Percentiles rank a stretch among this genome's conserved stretches.
Evolutionary conservation across 2,888 invertebrate genomes (phyloP).

Genomic region (Gasteruption jaculator): DNA sequence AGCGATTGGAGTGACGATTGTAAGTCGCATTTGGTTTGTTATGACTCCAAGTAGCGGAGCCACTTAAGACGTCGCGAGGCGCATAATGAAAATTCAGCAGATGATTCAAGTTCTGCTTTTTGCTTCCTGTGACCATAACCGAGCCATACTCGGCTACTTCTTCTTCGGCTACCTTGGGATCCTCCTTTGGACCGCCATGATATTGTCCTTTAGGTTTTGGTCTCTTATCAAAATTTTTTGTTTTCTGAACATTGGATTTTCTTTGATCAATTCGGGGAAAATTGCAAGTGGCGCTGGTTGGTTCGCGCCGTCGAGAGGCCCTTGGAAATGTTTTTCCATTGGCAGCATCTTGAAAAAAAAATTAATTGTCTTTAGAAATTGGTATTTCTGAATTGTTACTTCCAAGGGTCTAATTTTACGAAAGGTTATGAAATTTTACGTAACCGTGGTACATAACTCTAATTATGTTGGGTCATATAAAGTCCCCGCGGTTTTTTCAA

Average conservation of each 20-base stretch:
- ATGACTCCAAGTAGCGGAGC: slow-evolving; percentile 40
- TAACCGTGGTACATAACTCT: too few relatives aligned
- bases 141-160: slow-evolving; percentile 75
- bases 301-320: slow-evolving; percentile 63
- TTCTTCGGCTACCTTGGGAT: slow-evolving; percentile 61
- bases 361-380: too few relatives aligned
- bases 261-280: slow-evolving; percentile 62
- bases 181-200: slow-evolving; percentile 65
- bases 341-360: slow-evolving; percentile 37
- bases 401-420: too few relatives aligned
- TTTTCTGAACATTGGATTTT: slow-evolving; percentile 66
- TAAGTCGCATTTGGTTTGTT: slow-evolving; percentile 38
- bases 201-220: slow-evolving; percentile 65
- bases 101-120: slow-evolving; percentile 90
- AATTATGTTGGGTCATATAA: too few relatives aligned
- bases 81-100: slow-evolving; percentile 88
- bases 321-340: slow-evolving; percentile 42
- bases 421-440: too few relatives aligned
- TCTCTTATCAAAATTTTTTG: slow-evolving; percentile 67
- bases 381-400: too few relatives aligned
- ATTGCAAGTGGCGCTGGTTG: slow-evolving; percentile 54
- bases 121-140: slow-evolving; percentile 77
- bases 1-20: slow-evolving; percentile 40
- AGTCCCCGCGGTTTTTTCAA: too few relatives aligned
- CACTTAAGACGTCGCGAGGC: slow-evolving; percentile 57